Evolutionary conservation across 2,113 vertebrate species (phyloP), one percentile per base, ranked within the genome.

Genomic region (Oncorhynchus kisutch): DNA sequence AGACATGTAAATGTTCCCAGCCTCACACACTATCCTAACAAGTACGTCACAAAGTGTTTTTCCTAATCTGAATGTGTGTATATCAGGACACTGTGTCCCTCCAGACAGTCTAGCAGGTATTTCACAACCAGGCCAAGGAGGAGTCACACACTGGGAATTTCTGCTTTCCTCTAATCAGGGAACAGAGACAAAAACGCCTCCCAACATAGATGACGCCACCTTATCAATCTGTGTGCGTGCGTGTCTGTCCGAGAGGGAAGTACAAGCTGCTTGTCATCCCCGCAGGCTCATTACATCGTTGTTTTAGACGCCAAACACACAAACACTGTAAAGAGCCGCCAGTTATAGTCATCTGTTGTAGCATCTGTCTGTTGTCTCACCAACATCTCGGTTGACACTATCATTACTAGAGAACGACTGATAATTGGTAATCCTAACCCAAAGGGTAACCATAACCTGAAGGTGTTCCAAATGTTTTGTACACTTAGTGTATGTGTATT

Each of bases 291-390:
- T 82, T 45, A 81, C 79, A 20, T 79, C 48, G 82, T 76, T 82
- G 79, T 82, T 59, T 77, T 18, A 24, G 72, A 64, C 25, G 70
- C 70, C 70, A 14, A 25, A 66, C 67, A 59, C 76, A 39, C 34
- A 39, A 76, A 68, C 77, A 65, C 74, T 4, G 72, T 81, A 70
- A 75, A 67, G 79, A 82, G 66, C 64, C 67, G 72, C 74, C 65
- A 48, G 51, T 77, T 75, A 65, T 75, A 76, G 67, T 71, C 66
- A 76, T 82, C 81, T 73, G 75, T 76, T 76, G 70, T 84, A 81
- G 82, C 78, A 72, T 83, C 80, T 73, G 78, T 88, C 81, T 39
- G 7, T 8, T 8, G 39, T 39, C 39, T 39, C 39, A 39, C 39
- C 8, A 39, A 39, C 8, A 39, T 39, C 39, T 2, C 39, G 1